phyloP scores from a whole-genome alignment of 2,888 invertebrate genomes.

The Zaprionus obscuricornis region DNA sequence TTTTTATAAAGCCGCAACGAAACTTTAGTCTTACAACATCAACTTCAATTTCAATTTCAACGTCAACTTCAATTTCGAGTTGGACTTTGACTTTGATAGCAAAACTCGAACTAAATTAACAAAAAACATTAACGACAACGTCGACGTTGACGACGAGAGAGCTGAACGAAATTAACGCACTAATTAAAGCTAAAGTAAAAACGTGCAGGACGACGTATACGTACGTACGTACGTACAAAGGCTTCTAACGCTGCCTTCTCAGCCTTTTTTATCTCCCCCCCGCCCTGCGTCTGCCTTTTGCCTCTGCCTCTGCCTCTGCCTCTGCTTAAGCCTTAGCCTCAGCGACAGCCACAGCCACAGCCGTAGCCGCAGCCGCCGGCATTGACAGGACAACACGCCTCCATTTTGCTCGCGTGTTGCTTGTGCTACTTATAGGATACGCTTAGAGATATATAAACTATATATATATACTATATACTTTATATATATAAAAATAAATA shows the following conservation, averaged over 20 bases:
- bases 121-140: slow-evolving; percentile 14
- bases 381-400: slow-evolving; percentile 20
- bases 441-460: slow-evolving; percentile 27
- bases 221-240: no score
- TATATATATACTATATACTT: slow-evolving; percentile 10
- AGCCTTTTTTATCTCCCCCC: no score
- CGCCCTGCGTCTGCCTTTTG: not conserved
- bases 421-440: slow-evolving; percentile 47
- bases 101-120: slow-evolving; percentile 43
- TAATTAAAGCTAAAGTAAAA: slow-evolving; percentile 48
- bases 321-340: no score
- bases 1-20: slow-evolving; percentile 68
- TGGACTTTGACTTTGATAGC: not conserved
- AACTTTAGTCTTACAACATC: not conserved
- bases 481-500: slow-evolving; percentile 29
- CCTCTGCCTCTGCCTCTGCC: no score
- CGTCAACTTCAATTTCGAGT: slow-evolving; percentile 23
- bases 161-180: slow-evolving; percentile 42
- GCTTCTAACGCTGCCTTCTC: no score
- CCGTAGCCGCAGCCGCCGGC: slow-evolving; percentile 16
- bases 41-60: slow-evolving; percentile 7
- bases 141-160: slow-evolving; percentile 3
- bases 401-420: slow-evolving; percentile 50
- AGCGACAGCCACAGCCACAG: no score
- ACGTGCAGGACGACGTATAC: slow-evolving; percentile 20